Evolutionary conservation across 2,888 invertebrate genomes (phyloP).

Genomic region (Embidobia sp.): DNA sequence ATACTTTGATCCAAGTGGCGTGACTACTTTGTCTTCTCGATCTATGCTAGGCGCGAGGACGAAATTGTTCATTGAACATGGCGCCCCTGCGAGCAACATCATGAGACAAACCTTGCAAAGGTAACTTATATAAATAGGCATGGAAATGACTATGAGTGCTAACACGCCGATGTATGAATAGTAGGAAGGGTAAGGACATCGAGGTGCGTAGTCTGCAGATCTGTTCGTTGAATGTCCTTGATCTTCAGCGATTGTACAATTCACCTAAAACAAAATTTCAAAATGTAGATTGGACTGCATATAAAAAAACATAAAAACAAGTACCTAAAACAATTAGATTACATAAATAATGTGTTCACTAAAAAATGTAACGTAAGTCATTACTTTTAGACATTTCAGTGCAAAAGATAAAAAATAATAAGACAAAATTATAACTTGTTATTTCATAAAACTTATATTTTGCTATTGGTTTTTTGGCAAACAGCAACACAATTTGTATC

Average conservation of each 20-base stretch:
- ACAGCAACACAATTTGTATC: too few species aligned
- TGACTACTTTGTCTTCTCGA: constrained; percentile 83
- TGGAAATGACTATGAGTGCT: constrained; percentile 86
- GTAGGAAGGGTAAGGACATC: constrained; percentile 88
- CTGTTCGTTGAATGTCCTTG: constrained; percentile 71
- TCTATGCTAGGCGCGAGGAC: constrained; percentile 83
- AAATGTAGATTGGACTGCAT: too few species aligned
- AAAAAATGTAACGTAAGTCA: too few species aligned
- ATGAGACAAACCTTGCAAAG: constrained; percentile 86
- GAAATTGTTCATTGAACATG: constrained; percentile 84
- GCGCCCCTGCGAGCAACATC: constrained; percentile 84
- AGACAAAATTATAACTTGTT: too few species aligned
- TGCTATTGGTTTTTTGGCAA: too few species aligned
- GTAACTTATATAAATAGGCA: constrained; percentile 88
- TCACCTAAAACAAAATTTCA: constrained; percentile 69
- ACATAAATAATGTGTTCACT: too few species aligned
- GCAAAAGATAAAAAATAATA: too few species aligned
- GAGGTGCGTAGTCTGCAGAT: constrained; percentile 77
- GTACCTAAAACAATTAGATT: too few species aligned
- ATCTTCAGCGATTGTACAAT: constrained; percentile 76
- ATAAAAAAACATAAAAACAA: too few species aligned
- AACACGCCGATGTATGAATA: constrained; percentile 88
- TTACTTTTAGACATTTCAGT: too few species aligned
- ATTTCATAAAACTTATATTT: too few species aligned
- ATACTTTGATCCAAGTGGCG: constrained; percentile 82